Percentiles rank a stretch among this genome's conserved stretches.
Conservation (phyloP, 2,797 vertebrate genomes). For the Sphenodon punctatus region DNA sequence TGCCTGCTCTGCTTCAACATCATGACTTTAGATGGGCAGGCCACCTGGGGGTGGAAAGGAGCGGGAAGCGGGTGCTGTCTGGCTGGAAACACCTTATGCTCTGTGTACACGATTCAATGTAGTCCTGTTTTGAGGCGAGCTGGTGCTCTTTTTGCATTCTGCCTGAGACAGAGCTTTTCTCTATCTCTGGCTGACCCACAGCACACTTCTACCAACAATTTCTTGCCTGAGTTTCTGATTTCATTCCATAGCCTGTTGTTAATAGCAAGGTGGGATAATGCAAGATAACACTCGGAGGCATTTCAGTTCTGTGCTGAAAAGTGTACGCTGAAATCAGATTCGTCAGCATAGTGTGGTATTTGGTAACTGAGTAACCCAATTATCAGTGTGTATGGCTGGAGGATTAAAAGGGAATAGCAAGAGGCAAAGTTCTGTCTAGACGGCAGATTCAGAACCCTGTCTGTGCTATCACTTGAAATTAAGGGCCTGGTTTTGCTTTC, state of each 20-base stretch:
- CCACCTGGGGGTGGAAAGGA: too few species aligned
- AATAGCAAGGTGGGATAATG: slow-evolving; percentile 5
- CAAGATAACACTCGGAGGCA: neutral
- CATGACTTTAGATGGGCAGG: too few species aligned
- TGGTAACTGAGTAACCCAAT: neutral
- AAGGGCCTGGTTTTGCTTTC: neutral
- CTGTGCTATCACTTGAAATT: neutral
- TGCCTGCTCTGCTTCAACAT: too few species aligned
- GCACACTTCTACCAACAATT: slow-evolving; percentile 38
- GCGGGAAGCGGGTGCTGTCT: too few species aligned
- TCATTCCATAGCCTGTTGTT: slow-evolving; percentile 9
- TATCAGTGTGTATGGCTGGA: neutral
- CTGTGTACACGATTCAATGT: neutral
- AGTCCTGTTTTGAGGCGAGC: slow-evolving; percentile 41
- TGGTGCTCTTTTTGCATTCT: slow-evolving; percentile 16
- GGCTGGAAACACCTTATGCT: too few species aligned
- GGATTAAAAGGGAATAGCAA: neutral
- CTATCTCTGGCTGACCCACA: slow-evolving; percentile 6
- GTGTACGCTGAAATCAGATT: neutral
- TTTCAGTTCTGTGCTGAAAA: neutral
- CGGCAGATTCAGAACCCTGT: neutral
- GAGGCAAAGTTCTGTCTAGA: neutral
- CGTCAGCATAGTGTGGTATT: neutral
- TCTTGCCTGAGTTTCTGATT: slow-evolving; percentile 35
- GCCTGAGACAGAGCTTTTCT: slow-evolving; percentile 1